Evolutionary conservation across 1,140 invertebrate genomes (phyloP).

Genomic region (Chymomyza costata): DNA sequence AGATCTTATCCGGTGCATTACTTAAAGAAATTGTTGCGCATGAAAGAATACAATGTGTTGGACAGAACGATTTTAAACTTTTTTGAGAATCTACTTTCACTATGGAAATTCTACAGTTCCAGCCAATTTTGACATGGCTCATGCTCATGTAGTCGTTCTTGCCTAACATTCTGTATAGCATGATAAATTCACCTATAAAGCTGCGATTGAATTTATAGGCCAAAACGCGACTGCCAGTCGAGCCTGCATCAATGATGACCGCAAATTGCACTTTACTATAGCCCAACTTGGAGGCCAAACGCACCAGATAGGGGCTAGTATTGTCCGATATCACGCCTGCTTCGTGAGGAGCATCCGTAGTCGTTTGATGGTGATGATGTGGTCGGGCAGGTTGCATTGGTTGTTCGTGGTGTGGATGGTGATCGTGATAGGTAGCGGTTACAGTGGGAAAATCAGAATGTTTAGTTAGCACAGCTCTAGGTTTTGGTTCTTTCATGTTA

Average conservation of each 20-base stretch:
- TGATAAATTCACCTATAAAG: slow-evolving; percentile 76
- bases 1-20: too few relatives aligned
- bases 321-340: slow-evolving; percentile 66
- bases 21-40: too few relatives aligned
- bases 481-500: slow-evolving; percentile 5
- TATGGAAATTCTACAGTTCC: too few relatives aligned
- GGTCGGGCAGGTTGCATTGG: neutral
- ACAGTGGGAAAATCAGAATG: slow-evolving; percentile 44
- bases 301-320: slow-evolving; percentile 78
- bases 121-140: too few relatives aligned
- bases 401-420: slow-evolving; percentile 13
- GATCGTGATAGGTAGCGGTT: slow-evolving; percentile 35
- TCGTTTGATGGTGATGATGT: neutral
- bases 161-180: too few relatives aligned
- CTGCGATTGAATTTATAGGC: slow-evolving; percentile 92
- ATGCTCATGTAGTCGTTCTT: too few relatives aligned
- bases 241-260: slow-evolving; percentile 97
- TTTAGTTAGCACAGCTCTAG: slow-evolving; percentile 32
- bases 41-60: neutral
- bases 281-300: slow-evolving; percentile 81
- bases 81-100: too few relatives aligned
- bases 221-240: slow-evolving; percentile 93
- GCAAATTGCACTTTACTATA: slow-evolving; percentile 87
- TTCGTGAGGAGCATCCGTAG: neutral
- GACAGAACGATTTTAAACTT: too few relatives aligned